Conservation (phyloP, 2,113 vertebrate species). For the Xiphophorus maculatus region DNA sequence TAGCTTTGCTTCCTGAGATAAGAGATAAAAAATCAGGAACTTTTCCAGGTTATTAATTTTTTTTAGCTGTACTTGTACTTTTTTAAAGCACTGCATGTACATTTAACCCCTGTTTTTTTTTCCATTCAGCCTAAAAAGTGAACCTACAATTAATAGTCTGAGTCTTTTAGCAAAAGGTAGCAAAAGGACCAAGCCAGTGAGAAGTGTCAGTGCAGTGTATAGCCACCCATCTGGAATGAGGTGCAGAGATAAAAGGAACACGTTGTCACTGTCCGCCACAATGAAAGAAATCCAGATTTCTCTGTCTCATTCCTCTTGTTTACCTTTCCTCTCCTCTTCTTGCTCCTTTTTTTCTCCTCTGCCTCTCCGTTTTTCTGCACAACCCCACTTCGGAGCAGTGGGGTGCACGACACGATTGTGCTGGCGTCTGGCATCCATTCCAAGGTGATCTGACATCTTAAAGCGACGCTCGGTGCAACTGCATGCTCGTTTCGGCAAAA, state of each 20-base stretch:
- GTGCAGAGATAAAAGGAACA: constrained; percentile 41
- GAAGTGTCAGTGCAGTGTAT: constrained; percentile 18
- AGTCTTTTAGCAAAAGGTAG: constrained; percentile 31
- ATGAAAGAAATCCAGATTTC: constrained; percentile 24
- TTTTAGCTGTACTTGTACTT: background rate
- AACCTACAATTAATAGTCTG: constrained; percentile 5
- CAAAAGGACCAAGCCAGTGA: constrained; percentile 30
- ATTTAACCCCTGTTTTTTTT: no score
- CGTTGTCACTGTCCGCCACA: constrained; percentile 15
- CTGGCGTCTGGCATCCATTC: constrained; percentile 65
- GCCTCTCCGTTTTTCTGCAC: background rate
- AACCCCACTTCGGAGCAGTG: constrained; percentile 47
- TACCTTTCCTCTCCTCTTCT: constrained; percentile 16
- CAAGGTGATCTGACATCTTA: constrained; percentile 74
- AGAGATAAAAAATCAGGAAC: background rate
- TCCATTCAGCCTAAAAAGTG: background rate
- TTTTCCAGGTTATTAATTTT: background rate
- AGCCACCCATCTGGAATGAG: constrained; percentile 7
- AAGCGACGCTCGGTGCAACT: constrained; percentile 64
- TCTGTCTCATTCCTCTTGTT: constrained; percentile 22
- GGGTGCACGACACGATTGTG: constrained; percentile 47
- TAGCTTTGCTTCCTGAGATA: no score
- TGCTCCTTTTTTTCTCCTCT: constrained; percentile 33
- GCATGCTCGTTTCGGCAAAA: constrained; percentile 69
- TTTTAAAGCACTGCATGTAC: background rate